phyloP scores from a whole-genome alignment of 2,888 invertebrate genomes.

The Thera britannica region DNA sequence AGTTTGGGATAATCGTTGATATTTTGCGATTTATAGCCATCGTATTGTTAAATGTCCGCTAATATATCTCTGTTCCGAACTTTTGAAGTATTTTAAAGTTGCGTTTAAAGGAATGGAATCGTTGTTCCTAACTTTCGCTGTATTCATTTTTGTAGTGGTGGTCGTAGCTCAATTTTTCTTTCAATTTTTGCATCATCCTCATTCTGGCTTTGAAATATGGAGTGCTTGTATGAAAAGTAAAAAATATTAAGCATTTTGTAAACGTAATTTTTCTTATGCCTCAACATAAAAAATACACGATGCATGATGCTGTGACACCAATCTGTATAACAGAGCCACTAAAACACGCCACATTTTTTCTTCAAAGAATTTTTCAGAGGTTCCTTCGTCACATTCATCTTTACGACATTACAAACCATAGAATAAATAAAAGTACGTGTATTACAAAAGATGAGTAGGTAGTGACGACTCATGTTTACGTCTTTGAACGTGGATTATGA shows the following conservation, averaged over 20 bases:
- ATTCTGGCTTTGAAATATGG: not conserved
- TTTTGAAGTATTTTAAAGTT: conserved; percentile 41
- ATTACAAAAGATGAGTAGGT: conserved; percentile 74
- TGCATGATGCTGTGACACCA: conserved; percentile 32
- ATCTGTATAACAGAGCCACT: conserved; percentile 42
- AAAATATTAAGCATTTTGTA: not conserved
- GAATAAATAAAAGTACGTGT: conserved; percentile 41
- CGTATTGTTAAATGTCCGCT: conserved; percentile 45
- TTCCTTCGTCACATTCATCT: conserved; percentile 66
- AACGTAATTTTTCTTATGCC: too few species aligned
- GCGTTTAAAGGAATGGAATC: conserved; percentile 40
- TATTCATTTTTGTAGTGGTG: conserved; percentile 7
- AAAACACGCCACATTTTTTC: conserved; percentile 45
- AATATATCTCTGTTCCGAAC: conserved; percentile 45
- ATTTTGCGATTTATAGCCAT: conserved; percentile 47
- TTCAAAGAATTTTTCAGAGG: conserved; percentile 51
- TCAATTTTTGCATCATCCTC: too few species aligned
- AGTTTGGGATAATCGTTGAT: conserved; percentile 46
- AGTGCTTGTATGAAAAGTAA: not conserved
- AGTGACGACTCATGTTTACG: conserved; percentile 68
- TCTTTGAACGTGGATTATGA: conserved; percentile 80
- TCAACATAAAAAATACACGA: not conserved
- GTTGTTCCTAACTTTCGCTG: conserved; percentile 36
- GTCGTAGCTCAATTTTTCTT: too few species aligned
- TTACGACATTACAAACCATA: conserved; percentile 64